Evolutionary conservation across 2,113 vertebrate species (phyloP), one percentile per base, ranked within the genome.

Genomic region (Oreochromis niloticus): DNA sequence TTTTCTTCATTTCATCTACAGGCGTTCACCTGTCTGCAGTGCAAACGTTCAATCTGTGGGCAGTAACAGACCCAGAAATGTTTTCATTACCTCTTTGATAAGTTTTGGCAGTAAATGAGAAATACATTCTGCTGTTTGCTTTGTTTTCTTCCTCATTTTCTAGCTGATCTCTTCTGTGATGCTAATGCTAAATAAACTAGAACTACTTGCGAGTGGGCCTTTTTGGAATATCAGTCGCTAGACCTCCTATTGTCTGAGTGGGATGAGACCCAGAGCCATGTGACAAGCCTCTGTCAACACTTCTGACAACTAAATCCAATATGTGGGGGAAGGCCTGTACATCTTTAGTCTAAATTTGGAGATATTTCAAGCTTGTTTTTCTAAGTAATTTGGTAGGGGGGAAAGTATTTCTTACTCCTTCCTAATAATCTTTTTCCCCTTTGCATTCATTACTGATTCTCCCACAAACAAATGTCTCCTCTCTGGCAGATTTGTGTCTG

Each of bases 401-500:
- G 22, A 19, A 39, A 57, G 19, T 43, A 6, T 78, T 14, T 79
- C 85, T 52, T n/a, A 84, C 56, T 78, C n/a, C 46, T 79, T 71
- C 46, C 43, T 86, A 86, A 82, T 86, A 89, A 89, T 89, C 36
- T 84, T 34, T 66, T 82, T 19, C 13, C 32, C 17, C 19, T 71
- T 46, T 71, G 82, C 75, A 88, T 90, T 89, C 82, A 79, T 89
- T 88, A 85, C 66, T 3, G 78, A 89, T 66, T 81, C 88, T 81
- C 68, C 87, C 68, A 84, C 84, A 91, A 91, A 92, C 78, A 89
- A 90, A 89, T n/a, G 81, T 85, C 80, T 92, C 86, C 54, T 88
- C 63, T 88, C 82, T 91, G 90, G 88, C 84, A 91, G 85, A 93
- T 94, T 80, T 86, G 89, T 79, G 82, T 91, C 85, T 91, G 79